Base-by-base conservation (phyloP, 2,797 vertebrate species). In the Cichlasoma orientale region DNA sequence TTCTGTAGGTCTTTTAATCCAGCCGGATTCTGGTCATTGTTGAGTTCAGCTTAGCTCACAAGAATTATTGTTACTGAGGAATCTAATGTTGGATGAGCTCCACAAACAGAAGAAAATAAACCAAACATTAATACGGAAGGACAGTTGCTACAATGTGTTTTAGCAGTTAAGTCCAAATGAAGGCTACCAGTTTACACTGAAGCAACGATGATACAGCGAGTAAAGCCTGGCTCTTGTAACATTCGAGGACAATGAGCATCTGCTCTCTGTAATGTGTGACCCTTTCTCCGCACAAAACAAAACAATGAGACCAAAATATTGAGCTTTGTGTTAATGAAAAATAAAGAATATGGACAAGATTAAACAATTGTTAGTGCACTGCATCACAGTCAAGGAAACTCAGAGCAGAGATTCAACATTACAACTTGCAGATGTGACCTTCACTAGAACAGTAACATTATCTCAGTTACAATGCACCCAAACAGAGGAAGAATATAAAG, bases 371-470 rank as follows among this genome's bases (percentile, higher is more conserved):
- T 77, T 75, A 31, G 70, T 84, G 50, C 52, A 23, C 7, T 74
- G 2, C 7, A 29, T 58, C 31, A 55, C 55, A 52, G 3, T 63
- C 11, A 21, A 23, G 31, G 56, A 71, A 80, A 80, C 52, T 82
- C 36, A 25, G 56, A 77, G 33, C 16, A 82, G 25, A 86, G 74
- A 78, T 71, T 8, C 54, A 47, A 13, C 19, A 56, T 79, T 69
- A 56, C 31, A 74, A 86, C 38, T 77, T 86, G 79, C 78, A 90
- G 82, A 90, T 90, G 82, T 84, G 82, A 83, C 82, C 86, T 85
- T 91, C 79, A 72, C 63, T 74, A 85, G 57, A 80, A 78, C 87
- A 82, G 72, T 76, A 84, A 88, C 74, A 77, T 82, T 72, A 88
- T 87, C 83, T 85, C 86, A 75, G 75, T 86, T 75, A 85, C 79